phyloP scores from a whole-genome alignment of 2,113 vertebrate species.

The Motacilla tschutschensis region DNA sequence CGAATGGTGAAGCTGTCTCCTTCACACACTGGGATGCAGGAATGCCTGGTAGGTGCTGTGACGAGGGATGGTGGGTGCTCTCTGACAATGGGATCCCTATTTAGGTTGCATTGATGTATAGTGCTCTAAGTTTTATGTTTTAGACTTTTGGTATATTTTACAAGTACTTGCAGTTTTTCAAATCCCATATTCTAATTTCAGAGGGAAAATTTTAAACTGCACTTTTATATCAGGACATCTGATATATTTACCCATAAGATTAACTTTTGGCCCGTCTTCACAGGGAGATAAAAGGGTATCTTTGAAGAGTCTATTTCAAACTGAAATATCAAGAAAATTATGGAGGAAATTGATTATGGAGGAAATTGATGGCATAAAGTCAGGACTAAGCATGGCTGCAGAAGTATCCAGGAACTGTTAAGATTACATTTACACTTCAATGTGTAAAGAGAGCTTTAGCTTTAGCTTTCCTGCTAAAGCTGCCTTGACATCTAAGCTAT shows the following conservation, averaged over 20 bases:
- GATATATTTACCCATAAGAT: neutral
- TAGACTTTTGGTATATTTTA: neutral
- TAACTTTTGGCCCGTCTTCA: neutral
- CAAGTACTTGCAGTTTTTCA: neutral
- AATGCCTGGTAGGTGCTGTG: conserved; percentile 82
- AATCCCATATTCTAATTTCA: neutral
- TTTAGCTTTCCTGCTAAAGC: neutral
- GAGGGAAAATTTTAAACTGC: neutral
- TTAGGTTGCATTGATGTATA: neutral
- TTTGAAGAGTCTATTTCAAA: neutral
- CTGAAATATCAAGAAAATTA: neutral
- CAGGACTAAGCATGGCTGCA: neutral
- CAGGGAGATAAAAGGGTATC: neutral
- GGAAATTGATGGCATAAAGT: neutral
- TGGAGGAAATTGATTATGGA: neutral
- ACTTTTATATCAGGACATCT: neutral
- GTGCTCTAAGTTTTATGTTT: neutral
- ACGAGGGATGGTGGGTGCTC: too few relatives aligned
- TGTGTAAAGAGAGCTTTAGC: neutral
- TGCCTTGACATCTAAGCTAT: neutral
- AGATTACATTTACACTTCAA: neutral
- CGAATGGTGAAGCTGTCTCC: conserved; percentile 60
- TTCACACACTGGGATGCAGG: conserved; percentile 88
- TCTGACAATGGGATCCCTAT: rapidly evolving
- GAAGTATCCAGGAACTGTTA: neutral